Conservation (phyloP, 2,888 invertebrate genomes). For the Agriotes lineatus region DNA sequence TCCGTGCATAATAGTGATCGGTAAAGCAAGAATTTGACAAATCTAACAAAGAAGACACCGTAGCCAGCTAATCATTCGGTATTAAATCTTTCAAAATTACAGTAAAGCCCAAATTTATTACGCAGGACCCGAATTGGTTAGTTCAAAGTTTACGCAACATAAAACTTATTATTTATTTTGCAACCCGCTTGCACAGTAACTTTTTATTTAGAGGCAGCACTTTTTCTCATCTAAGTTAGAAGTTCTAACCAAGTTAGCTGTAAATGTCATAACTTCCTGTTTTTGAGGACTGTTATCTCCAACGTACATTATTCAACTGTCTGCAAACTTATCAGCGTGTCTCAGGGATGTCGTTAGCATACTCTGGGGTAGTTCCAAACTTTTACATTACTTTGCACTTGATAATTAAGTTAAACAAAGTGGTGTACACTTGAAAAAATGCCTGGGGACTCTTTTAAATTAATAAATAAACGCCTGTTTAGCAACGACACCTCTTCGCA, state of each 20-base stretch:
- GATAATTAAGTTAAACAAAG: slow-evolving; percentile 41
- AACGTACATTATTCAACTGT: slow-evolving; percentile 45
- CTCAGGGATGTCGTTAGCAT: slow-evolving; percentile 45
- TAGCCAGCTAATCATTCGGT: slow-evolving; percentile 20
- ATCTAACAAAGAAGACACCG: too few relatives aligned
- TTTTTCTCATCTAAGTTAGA: slow-evolving; percentile 46
- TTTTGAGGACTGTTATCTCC: slow-evolving; percentile 45
- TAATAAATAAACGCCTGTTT: slow-evolving; percentile 4
- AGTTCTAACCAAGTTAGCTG: slow-evolving; percentile 45
- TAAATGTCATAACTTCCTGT: slow-evolving; percentile 46
- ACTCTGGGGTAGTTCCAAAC: slow-evolving; percentile 33
- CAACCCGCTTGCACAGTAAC: slow-evolving; percentile 38
- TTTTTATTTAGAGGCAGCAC: slow-evolving; percentile 41
- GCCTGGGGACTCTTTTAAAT: not conserved
- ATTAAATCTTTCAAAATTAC: slow-evolving; percentile 40
- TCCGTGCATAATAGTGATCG: too few relatives aligned
- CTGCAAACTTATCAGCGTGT: slow-evolving; percentile 44
- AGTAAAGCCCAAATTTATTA: slow-evolving; percentile 36
- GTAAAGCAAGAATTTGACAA: too few relatives aligned
- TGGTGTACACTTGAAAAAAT: slow-evolving; percentile 17
- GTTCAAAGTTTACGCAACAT: slow-evolving; percentile 40
- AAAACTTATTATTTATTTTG: slow-evolving; percentile 45
- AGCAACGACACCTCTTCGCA: too few relatives aligned
- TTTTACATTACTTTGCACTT: slow-evolving; percentile 40
- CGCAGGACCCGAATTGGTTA: slow-evolving; percentile 33